phyloP scores from a whole-genome alignment of 2,888 invertebrate species.

The Nesidiocoris tenuis region DNA sequence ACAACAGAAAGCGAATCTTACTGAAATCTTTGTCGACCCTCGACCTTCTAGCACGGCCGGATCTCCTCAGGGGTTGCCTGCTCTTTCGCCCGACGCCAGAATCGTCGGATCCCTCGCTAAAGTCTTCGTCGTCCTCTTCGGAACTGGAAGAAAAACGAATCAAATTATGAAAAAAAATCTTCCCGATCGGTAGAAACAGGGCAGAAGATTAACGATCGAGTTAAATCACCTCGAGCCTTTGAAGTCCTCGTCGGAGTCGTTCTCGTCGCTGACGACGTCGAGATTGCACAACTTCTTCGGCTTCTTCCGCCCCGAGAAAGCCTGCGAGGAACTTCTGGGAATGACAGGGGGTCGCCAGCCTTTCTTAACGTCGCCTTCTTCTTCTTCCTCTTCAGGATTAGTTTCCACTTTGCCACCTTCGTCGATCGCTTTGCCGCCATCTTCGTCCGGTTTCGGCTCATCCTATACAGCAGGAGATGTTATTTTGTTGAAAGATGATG shows the following conservation, averaged over 20 bases:
- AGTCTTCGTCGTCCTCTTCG: conserved; percentile 62
- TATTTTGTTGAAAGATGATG: too few relatives aligned
- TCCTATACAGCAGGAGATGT: conserved; percentile 17
- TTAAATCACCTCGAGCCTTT: conserved; percentile 76
- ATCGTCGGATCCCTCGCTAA: conserved; percentile 60
- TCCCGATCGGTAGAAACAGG: too few relatives aligned
- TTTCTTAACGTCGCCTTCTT: conserved; percentile 53
- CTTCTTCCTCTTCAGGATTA: conserved; percentile 52
- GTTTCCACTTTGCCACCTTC: conserved; percentile 43
- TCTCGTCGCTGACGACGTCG: conserved; percentile 75
- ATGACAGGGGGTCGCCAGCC: conserved; percentile 51
- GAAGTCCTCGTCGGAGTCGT: conserved; percentile 86
- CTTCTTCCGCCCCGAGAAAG: conserved; percentile 60
- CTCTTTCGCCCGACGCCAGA: conserved; percentile 51
- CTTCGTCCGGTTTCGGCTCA: conserved; percentile 49
- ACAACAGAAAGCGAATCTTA: too few relatives aligned
- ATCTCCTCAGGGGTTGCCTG: conserved; percentile 58
- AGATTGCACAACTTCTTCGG: conserved; percentile 75
- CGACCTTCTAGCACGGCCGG: conserved; percentile 58
- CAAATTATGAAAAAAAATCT: too few relatives aligned
- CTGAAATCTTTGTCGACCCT: conserved; percentile 62
- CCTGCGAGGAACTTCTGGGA: conserved; percentile 50
- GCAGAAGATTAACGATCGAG: too few relatives aligned
- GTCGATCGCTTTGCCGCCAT: background rate
- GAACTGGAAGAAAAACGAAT: conserved; percentile 47